Base-by-base conservation (phyloP, 2,113 vertebrate species). In the Potamarius usumacintae region DNA sequence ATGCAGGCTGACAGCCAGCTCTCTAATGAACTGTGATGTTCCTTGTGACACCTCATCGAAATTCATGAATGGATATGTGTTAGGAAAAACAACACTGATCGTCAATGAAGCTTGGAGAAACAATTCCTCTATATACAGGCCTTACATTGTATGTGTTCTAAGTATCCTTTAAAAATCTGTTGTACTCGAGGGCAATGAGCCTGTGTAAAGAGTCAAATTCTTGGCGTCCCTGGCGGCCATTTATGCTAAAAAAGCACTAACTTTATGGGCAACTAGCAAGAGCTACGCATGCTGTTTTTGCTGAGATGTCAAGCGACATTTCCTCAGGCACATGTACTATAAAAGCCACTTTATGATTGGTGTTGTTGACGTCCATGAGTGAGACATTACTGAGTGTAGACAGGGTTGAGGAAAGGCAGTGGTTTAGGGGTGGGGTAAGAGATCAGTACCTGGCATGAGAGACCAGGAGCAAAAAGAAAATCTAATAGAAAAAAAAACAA, bases 1-100 rank as follows among this genome's bases (percentile, higher is more conserved):
- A 55, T 52, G 22, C 30, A 52, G 60, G 52, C 22, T 83, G 84
- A 83, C 53, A 82, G 62, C 55, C 71, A 63, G 63, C 5, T 71
- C 30, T 57, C 63, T 81, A 86, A 86, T 87, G 63, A 83, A 87
- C 86, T 87, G 86, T 85, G 77, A 80, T 85, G 63, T 84, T 42
- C 62, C 71, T 67, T 60, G 58, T 60, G 80, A 76, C n/a, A 15
- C 69, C 42, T 83, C 63, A 83, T 83, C 57, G 57, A 76, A 83
- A 83, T 83, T 87, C 42, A 76, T 87, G 48, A 63, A 86, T 53
- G 63, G 63, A 82, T 71, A n/a, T 58, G 65, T 27, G 25, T 53
- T 77, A 34, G 25, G 25, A 57, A 80, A 86, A 67, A 84, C 25
- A 80, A 55, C 74, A 86, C 65, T 27, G 34, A 62, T 85, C 25